Conservation (phyloP, 2,888 invertebrate species). For the Callosobruchus maculatus region DNA sequence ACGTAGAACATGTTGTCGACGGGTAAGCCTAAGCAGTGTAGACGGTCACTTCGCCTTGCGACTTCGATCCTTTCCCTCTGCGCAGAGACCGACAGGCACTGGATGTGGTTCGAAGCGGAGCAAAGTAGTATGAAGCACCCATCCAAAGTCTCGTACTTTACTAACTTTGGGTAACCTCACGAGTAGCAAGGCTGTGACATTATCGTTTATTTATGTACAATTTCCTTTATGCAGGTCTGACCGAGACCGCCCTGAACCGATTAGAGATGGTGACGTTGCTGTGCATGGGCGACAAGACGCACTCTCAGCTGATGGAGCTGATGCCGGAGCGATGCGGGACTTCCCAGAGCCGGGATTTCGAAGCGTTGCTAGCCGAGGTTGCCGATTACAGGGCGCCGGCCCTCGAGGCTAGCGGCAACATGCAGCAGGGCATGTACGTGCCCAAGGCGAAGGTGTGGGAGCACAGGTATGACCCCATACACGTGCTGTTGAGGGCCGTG, state of each 20-base stretch:
- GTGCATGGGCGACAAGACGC: conserved; percentile 92
- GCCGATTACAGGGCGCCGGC: conserved; percentile 72
- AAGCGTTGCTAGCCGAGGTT: conserved; percentile 73
- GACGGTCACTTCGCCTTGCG: too few species aligned
- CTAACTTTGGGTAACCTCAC: too few species aligned
- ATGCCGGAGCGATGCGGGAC: conserved; percentile 97
- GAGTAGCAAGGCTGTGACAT: too few species aligned
- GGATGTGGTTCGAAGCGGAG: too few species aligned
- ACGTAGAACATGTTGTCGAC: too few species aligned
- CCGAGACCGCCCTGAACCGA: conserved; percentile 62
- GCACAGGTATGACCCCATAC: conserved; percentile 88
- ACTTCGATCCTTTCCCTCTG: too few species aligned
- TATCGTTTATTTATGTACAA: too few species aligned
- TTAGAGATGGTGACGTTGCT: conserved; percentile 91
- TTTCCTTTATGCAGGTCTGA: conserved; percentile 51
- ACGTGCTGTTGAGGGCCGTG: conserved; percentile 85
- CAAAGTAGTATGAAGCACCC: too few species aligned
- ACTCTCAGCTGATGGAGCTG: conserved; percentile 89
- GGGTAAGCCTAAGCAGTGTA: too few species aligned
- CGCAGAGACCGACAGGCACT: too few species aligned
- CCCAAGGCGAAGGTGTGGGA: conserved; percentile 82
- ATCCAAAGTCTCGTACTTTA: too few species aligned
- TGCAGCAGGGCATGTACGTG: conserved; percentile 82
- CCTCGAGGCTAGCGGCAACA: conserved; percentile 72
- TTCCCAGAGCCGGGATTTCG: conserved; percentile 84